phyloP scores from a whole-genome alignment of 2,888 invertebrate species.

The Rhamnusium bicolor region DNA sequence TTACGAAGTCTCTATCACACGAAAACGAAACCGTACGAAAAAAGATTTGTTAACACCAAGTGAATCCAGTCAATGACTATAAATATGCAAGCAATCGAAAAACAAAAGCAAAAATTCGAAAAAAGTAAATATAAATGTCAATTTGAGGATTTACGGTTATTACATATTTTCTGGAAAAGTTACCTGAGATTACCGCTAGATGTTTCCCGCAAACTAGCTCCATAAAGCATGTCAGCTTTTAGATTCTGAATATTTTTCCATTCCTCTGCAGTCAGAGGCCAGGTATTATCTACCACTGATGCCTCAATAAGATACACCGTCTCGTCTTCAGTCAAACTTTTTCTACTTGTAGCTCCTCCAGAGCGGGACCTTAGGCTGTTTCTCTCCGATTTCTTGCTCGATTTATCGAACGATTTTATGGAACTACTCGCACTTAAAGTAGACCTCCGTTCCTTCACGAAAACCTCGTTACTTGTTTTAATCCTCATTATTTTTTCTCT shows the following conservation, averaged over 20 bases:
- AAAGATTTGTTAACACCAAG: too few species aligned
- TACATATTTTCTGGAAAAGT: not conserved
- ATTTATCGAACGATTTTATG: not conserved
- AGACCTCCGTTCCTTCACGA: not conserved
- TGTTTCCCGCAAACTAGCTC: constrained; percentile 20
- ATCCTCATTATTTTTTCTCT: not conserved
- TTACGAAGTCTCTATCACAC: too few species aligned
- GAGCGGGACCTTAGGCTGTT: not conserved
- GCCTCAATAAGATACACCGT: constrained; percentile 55
- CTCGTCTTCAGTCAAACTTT: not conserved
- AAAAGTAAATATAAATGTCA: too few species aligned
- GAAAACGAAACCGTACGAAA: too few species aligned
- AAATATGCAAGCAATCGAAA: too few species aligned
- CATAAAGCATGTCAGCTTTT: constrained; percentile 34
- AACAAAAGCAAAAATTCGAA: too few species aligned
- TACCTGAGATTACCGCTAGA: not conserved
- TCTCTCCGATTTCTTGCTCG: not conserved
- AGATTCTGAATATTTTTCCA: constrained; percentile 64
- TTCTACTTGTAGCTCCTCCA: not conserved
- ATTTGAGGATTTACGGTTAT: too few species aligned
- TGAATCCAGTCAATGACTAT: too few species aligned
- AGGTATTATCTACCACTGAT: constrained; percentile 65
- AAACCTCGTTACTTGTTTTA: not conserved
- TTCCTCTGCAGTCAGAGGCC: constrained; percentile 69
- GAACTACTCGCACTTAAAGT: not conserved